Base-by-base conservation (phyloP, 1,140 invertebrate genomes). In the Ceratosolen solmsi region DNA sequence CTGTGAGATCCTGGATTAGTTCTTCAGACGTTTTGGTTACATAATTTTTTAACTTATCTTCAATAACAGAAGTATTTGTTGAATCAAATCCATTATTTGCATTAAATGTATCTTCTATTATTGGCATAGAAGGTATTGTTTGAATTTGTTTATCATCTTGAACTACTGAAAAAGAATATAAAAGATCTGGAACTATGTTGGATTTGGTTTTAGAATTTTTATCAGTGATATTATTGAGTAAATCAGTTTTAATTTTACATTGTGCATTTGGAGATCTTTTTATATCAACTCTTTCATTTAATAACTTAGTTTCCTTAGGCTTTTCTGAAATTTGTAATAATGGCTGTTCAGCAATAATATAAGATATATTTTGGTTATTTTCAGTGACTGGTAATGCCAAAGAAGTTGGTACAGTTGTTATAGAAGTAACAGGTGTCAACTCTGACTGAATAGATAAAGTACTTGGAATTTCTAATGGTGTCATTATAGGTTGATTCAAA, bases 401-500 rank as follows among this genome's bases (percentile, higher is more conserved):
- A 1, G 94, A 94, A 0, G 94, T 89, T 0, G 92, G 89, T 17
- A 92, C 90, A 51, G 90, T 41, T 38, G 77, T 84, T 63, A 78
- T 90, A 22, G 90, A 85, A 20, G 92, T 87, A 46, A 89, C 87
- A 84, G 87, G 76, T 54, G 85, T 83, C 4, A 90, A 87, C 65
- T 92, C 92, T 22, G 92, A 89, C 41, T 88, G 87, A 25, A 87
- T 86, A 0, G 89, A 92, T 17, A 92, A 91, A 79, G 92, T 94
- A 33, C 93, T 93, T 0, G 95, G 95, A 8, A 94, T 92, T 87
- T 96, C 95, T 17, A 96, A 88, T 0, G 95, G 94, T 0, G 95
- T 95, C 96, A 96, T 96, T 13, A 96, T 96, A 0, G 96, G 95
- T 86, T 95, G 95, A 88, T 95, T 95, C 17, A 96, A 90, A 1